These are phyloP conservation scores for Spongilla lacustris DNA, from an alignment of 37 sponge, comb jelly and placozoan species.

Conservation along the genomic window DNA sequence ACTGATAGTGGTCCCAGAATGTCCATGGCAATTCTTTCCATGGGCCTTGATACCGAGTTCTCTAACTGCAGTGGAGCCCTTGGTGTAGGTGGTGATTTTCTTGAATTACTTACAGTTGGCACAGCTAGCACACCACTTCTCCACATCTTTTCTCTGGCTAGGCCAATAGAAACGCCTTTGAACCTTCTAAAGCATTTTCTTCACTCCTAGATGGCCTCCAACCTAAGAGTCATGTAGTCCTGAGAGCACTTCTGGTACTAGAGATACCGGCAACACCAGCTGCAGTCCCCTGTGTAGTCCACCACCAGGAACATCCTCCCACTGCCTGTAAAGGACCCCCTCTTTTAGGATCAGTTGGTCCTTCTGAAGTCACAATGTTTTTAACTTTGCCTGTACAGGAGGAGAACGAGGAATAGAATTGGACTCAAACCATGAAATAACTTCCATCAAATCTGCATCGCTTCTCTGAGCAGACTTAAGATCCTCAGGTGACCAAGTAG, in stretches of 20 bases:
- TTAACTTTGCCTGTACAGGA: too few relatives aligned
- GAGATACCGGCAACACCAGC: constrained; percentile 7
- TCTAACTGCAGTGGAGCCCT: neutral
- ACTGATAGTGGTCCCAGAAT: constrained; percentile 24
- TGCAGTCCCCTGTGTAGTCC: neutral
- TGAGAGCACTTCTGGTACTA: neutral
- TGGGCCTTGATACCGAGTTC: neutral
- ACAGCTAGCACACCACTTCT: constrained; percentile 26
- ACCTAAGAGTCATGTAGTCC: neutral
- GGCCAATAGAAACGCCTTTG: constrained; percentile 30
- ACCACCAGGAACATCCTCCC: neutral
- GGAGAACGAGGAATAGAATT: too few relatives aligned
- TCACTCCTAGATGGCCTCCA: constrained; percentile 25
- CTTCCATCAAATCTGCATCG: too few relatives aligned
- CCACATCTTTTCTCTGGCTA: neutral
- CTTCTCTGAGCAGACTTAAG: too few relatives aligned
- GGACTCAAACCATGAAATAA: too few relatives aligned
- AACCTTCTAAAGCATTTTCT: constrained; percentile 9
- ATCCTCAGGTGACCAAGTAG: too few relatives aligned
- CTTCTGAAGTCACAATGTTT: neutral
- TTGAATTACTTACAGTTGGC: neutral
- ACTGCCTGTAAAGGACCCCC: neutral
- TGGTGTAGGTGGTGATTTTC: neutral
- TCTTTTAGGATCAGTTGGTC: neutral
- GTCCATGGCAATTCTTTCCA: constrained; percentile 28